These are phyloP conservation scores for Heloderma charlesbogerti DNA, from an alignment of 2,113 vertebrate genomes.

Conservation along the genomic window DNA sequence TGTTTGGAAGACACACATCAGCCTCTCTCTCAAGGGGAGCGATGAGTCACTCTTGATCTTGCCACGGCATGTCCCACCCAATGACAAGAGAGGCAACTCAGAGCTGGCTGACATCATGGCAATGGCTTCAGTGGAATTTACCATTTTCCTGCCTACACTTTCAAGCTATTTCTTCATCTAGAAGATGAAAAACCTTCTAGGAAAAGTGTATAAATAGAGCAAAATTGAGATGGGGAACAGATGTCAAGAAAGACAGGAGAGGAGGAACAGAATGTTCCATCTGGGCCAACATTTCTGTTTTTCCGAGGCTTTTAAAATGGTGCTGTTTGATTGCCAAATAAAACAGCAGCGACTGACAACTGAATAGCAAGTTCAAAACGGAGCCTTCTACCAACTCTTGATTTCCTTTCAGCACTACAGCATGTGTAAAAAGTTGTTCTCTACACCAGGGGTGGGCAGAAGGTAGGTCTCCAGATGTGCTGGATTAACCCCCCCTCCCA, in stretches of 20 bases:
- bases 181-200: not conserved
- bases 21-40: not conserved
- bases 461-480: no score
- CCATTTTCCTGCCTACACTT: not conserved
- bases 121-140: not conserved
- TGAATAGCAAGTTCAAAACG: not conserved
- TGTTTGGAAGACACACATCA: not conserved
- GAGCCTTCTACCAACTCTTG: not conserved
- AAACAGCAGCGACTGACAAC: slow-evolving; percentile 33
- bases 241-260: not conserved
- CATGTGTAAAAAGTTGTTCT: not conserved
- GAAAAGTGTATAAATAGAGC: not conserved
- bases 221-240: not conserved
- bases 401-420: not conserved
- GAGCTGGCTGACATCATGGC: no score
- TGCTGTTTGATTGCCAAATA: not conserved
- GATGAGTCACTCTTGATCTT: not conserved
- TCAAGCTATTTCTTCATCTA: not conserved
- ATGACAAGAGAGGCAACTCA: not conserved
- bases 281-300: rapidly evolving
- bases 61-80: not conserved
- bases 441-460: no score
- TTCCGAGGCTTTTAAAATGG: not conserved
- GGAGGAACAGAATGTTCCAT: not conserved
- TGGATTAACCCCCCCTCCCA: no score